Conservation (phyloP, 1,140 invertebrate genomes). For the Macrocentrus cingulum region DNA sequence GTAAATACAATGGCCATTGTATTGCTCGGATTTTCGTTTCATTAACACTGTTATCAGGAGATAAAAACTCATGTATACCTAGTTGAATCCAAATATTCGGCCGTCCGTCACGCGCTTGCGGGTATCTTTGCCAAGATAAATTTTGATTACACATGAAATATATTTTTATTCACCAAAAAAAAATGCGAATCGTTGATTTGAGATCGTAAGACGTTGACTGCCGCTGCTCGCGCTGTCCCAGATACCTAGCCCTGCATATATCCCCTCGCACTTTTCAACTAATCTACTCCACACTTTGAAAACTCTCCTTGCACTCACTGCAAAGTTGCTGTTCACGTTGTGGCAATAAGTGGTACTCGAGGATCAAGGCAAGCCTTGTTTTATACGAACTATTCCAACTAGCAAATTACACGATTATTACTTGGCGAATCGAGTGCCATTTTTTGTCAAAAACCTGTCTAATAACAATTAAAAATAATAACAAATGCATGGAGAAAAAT, state of each 20-base stretch:
- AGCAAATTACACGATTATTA: not conserved
- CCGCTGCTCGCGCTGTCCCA: constrained; percentile 61
- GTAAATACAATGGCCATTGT: too few species aligned
- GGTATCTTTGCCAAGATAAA: constrained; percentile 3
- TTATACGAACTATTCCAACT: not conserved
- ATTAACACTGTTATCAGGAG: not conserved
- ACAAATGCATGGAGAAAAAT: too few species aligned
- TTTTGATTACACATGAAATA: not conserved
- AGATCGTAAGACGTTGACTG: constrained; percentile 59
- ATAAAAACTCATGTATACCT: not conserved
- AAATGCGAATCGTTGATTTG: constrained; percentile 23
- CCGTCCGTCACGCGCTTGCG: constrained; percentile 22
- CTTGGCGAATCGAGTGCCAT: not conserved
- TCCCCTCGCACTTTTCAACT: constrained; percentile 20
- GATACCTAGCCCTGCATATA: constrained; percentile 38
- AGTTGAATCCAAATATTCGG: constrained; percentile 4
- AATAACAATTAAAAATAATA: too few species aligned
- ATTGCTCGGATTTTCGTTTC: not conserved
- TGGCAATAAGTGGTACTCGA: constrained; percentile 12
- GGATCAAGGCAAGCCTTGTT: not conserved
- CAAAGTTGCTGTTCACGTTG: constrained; percentile 1
- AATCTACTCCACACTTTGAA: not conserved
- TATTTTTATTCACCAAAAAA: not conserved
- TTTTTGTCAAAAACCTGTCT: too few species aligned
- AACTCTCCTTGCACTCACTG: not conserved